phyloP scores from a whole-genome alignment of 2,888 invertebrate genomes.

The Orthosia cruda region DNA sequence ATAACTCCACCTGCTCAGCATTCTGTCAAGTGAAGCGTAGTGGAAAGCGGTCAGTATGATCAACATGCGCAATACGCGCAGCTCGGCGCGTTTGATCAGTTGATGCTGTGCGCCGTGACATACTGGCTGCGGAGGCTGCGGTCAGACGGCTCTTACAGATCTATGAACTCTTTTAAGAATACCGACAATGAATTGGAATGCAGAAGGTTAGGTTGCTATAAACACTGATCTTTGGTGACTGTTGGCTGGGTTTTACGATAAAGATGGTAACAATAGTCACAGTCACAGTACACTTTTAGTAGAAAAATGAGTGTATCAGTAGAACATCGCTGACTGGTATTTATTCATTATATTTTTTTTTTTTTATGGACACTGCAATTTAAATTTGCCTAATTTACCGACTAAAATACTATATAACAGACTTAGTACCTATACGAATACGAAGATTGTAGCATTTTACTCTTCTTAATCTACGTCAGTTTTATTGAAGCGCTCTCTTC shows the following conservation, averaged over 20 bases:
- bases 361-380: background rate
- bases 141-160: conserved; percentile 80
- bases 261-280: background rate
- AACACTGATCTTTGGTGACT: background rate
- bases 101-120: conserved; percentile 87
- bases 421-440: background rate
- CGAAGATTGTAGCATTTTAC: background rate
- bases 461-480: background rate
- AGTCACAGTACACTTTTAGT: background rate
- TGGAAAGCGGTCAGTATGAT: conserved; percentile 79
- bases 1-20: conserved; percentile 49
- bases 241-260: background rate
- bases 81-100: conserved; percentile 79
- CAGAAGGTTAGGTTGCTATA: conserved; percentile 28
- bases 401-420: background rate
- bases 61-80: conserved; percentile 69
- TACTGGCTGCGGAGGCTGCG: conserved; percentile 80
- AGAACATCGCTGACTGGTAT: too few species aligned
- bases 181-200: conserved; percentile 52
- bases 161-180: conserved; percentile 78
- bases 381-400: background rate
- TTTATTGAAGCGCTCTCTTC: background rate
- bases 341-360: background rate
- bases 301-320: background rate
- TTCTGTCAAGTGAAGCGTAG: conserved; percentile 80